These are phyloP conservation scores for Drosophila suboccidentalis DNA, from an alignment of 2,888 invertebrate genomes.

Conservation along the genomic window DNA sequence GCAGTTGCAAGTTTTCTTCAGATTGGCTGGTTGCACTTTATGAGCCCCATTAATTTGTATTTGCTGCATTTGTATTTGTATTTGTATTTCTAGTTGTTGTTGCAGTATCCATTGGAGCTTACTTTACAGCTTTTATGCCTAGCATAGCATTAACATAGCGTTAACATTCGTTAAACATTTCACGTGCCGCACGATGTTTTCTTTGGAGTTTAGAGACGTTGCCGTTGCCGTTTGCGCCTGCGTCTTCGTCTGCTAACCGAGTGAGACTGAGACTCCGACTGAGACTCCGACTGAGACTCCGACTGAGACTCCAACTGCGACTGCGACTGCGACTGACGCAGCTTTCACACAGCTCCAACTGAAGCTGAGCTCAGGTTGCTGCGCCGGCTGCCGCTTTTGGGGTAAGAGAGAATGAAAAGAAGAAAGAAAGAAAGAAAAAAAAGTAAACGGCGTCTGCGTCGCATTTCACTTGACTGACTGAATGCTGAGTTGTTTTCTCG, in stretches of 20 bases:
- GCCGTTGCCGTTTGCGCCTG: constrained; percentile 56
- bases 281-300: constrained; percentile 55
- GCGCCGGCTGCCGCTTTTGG: constrained; percentile 40
- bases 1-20: constrained; percentile 70
- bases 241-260: constrained; percentile 60
- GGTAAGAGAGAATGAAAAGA: constrained; percentile 8
- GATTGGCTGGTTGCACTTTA: constrained; percentile 68
- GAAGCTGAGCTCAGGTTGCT: constrained; percentile 46
- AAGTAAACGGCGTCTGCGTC: constrained; percentile 74
- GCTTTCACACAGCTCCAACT: constrained; percentile 73
- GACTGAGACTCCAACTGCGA: constrained; percentile 24
- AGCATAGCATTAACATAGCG: constrained; percentile 66
- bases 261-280: constrained; percentile 56
- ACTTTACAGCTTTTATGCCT: constrained; percentile 59
- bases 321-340: constrained; percentile 43
- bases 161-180: constrained; percentile 71
- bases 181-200: constrained; percentile 58
- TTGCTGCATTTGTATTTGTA: constrained; percentile 38
- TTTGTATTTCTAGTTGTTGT: constrained; percentile 19
- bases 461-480: constrained; percentile 66
- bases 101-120: constrained; percentile 47
- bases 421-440: constrained; percentile 51
- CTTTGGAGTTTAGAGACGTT: constrained; percentile 32
- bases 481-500: constrained; percentile 38
- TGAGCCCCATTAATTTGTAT: constrained; percentile 66